Conservation (phyloP, 2,888 invertebrate species). For the Pharmacophagus antenor region DNA sequence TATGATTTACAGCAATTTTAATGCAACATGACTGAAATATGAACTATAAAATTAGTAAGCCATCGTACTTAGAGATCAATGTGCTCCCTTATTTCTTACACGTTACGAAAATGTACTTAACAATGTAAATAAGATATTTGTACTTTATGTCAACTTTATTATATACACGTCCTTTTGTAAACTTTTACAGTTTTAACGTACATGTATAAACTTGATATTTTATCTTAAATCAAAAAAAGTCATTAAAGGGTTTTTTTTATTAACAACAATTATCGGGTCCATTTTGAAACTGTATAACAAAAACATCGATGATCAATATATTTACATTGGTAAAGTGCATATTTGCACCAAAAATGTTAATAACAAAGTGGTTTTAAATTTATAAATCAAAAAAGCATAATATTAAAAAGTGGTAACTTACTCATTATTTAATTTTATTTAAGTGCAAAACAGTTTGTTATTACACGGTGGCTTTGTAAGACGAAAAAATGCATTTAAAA, state of each 20-base stretch:
- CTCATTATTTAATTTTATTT: slow-evolving; percentile 51
- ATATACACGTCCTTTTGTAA: slow-evolving; percentile 1
- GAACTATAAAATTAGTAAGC: slow-evolving; percentile 19
- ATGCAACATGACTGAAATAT: not conserved
- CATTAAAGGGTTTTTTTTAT: slow-evolving; percentile 10
- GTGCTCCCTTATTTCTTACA: slow-evolving; percentile 17
- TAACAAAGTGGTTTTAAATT: too few species aligned
- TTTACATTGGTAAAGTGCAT: not conserved
- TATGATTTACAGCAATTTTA: not conserved
- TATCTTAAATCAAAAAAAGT: not conserved
- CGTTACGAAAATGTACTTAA: slow-evolving; percentile 16
- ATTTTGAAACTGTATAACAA: not conserved
- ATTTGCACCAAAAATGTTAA: not conserved
- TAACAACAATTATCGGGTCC: not conserved
- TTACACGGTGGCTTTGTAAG: slow-evolving; percentile 53
- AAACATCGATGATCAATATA: not conserved
- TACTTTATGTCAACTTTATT: not conserved
- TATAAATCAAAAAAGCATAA: not conserved
- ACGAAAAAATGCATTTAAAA: slow-evolving; percentile 72
- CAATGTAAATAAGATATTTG: not conserved
- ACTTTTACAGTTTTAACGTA: not conserved
- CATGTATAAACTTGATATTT: not conserved
- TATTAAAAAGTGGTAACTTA: slow-evolving; percentile 52
- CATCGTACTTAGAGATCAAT: slow-evolving; percentile 29
- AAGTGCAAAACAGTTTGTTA: slow-evolving; percentile 47